These are phyloP conservation scores for Ormyrus pomaceus DNA, from an alignment of 2,888 invertebrate genomes.

Conservation along the genomic window DNA sequence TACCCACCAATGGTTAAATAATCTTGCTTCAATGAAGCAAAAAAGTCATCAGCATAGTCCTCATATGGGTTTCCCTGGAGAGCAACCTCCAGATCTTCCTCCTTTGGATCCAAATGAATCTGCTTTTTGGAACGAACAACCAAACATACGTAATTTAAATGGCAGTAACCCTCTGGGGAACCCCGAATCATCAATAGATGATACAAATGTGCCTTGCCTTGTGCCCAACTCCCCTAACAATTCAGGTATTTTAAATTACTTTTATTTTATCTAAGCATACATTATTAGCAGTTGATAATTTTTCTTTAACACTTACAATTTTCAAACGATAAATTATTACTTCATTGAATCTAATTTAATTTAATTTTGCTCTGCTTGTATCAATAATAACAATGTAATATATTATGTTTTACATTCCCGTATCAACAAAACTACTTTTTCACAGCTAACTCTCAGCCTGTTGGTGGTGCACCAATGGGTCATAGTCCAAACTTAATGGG, in stretches of 20 bases:
- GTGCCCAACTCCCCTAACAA: conserved; percentile 74
- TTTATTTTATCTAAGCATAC: no score
- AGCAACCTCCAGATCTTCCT: conserved; percentile 73
- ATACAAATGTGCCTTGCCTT: conserved; percentile 75
- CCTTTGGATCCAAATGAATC: conserved; percentile 72
- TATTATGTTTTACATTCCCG: neutral
- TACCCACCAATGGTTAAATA: conserved; percentile 88
- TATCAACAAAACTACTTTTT: conserved; percentile 26
- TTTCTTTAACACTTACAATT: no score
- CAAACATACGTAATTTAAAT: conserved; percentile 72
- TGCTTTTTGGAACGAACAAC: conserved; percentile 73
- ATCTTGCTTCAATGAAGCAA: conserved; percentile 85
- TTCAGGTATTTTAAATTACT: conserved; percentile 64
- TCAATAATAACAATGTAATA: no score
- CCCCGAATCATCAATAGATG: conserved; percentile 73
- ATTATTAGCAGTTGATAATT: no score
- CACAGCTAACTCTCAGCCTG: conserved; percentile 71
- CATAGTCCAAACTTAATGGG: conserved; percentile 74
- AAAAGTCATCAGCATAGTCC: conserved; percentile 80
- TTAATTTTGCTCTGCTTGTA: no score
- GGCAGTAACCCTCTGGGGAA: conserved; percentile 73
- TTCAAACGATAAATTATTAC: no score
- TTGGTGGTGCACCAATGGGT: conserved; percentile 71
- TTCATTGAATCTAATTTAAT: no score
- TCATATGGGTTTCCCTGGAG: conserved; percentile 73